Evolutionary conservation across 2,888 invertebrate genomes (phyloP), one percentile per base, ranked within the genome.

Genomic region (Ophion ellenae): DNA sequence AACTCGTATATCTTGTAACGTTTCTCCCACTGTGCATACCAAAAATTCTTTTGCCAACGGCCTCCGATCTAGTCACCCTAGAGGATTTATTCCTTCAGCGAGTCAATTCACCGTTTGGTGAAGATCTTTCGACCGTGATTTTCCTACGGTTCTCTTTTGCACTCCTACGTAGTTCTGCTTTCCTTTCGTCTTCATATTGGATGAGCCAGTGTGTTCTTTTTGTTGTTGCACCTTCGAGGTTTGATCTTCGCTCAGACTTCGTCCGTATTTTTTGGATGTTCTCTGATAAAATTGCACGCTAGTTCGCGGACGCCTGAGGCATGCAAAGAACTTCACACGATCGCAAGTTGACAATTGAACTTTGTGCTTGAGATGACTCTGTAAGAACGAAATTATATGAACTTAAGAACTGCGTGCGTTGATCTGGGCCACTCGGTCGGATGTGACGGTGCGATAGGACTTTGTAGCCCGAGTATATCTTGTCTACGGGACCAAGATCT

Each of bases 111-210:
- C 66, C 66, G 71, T 79, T n/a, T 70, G 64, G 53, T 14, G 24
- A 73, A 73, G 73, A 80, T 66, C 59, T 66, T 53, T 64, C 57
- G 40, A 80, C 73, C 80, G 73, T 59, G 57, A 73, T 71, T 70
- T 63, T 40, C 20, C 20, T 59, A 32, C 47, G 47, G 20, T 79
- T 64, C 40, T 24, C 11, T 73, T 28, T 14, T 20, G 2, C 61
- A 53, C 14, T 66, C 40, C 20, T 6, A 24, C 57, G 5, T 20
- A 66, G 20, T 20, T 63, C 20, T 28, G 20, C 10, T 14, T 14
- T 57, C 28, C 28, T 32, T 47, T 10, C 4, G 0, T 57, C 6
- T 45, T 36, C 73, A 7, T 11, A 14, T 69, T 45, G n/a, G 45
- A 36, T 20, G 4, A 24, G 36, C 10, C 36, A 36, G 28, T 28